Evolutionary conservation across 2,797 vertebrate genomes (phyloP).

Genomic region (Luscinia luscinia): DNA sequence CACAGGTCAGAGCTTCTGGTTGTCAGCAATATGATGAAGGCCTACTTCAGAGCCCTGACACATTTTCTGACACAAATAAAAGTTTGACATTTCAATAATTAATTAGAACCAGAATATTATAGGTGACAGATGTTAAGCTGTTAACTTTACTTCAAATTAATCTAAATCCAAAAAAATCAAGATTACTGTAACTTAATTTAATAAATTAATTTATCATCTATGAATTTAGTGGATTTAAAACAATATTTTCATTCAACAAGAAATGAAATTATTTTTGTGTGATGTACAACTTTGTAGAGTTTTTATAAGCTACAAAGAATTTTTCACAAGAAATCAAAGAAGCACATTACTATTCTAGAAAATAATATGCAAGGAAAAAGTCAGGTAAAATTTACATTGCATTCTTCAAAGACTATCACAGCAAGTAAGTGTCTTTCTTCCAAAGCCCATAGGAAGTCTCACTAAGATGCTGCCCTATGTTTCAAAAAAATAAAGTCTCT

Average conservation of each 20-base stretch:
- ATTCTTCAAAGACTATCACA: not conserved
- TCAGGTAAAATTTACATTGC: not conserved
- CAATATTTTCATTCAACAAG: not conserved
- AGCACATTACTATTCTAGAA: not conserved
- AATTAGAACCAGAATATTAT: not conserved
- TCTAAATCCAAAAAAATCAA: not conserved
- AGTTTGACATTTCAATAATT: not conserved
- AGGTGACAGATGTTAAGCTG: fast-evolving
- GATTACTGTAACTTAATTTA: not conserved
- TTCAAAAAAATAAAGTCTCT: not conserved
- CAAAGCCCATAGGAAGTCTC: not conserved
- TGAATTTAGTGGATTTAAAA: not conserved
- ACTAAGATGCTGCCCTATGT: not conserved
- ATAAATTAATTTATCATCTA: not conserved
- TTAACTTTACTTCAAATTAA: not conserved
- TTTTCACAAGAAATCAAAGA: not conserved
- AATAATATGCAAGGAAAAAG: not conserved
- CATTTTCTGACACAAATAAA: not conserved
- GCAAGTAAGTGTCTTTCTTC: not conserved
- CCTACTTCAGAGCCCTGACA: not conserved
- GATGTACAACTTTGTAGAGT: not conserved
- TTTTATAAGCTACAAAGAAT: not conserved
- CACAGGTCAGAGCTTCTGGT: not conserved
- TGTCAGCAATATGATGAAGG: not conserved
- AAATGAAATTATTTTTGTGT: not conserved